Conservation (phyloP, 2,797 vertebrate genomes). For the Macrochelys suwanniensis region DNA sequence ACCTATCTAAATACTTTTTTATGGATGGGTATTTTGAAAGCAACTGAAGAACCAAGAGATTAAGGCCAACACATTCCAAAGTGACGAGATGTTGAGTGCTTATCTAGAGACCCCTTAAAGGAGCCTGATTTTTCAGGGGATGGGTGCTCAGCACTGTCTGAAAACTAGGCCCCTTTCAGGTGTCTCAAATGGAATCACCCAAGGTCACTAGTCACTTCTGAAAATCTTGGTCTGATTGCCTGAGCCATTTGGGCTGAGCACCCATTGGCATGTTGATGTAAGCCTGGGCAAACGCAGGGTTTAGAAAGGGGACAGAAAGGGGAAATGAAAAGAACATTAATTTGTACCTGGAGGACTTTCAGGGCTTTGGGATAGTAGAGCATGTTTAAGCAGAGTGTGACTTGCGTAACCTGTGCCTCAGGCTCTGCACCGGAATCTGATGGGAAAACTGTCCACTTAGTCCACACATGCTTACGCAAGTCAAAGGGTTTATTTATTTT, state of each 20-base stretch:
- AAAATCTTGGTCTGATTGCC: not conserved
- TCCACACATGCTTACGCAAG: not conserved
- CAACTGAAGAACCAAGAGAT: not conserved
- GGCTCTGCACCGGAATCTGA: rapidly evolving
- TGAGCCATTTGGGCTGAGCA: not conserved
- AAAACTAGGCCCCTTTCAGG: not conserved
- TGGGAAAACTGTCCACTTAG: not conserved
- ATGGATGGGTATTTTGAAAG: not conserved
- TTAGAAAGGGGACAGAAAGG: not conserved
- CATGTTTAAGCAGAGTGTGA: slow-evolving; percentile 3
- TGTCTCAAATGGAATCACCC: not conserved
- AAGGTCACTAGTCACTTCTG: not conserved
- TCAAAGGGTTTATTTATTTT: not conserved
- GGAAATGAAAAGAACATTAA: not conserved
- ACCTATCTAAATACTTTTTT: not conserved
- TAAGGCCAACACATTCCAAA: not conserved
- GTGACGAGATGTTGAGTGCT: not conserved
- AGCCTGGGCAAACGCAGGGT: not conserved
- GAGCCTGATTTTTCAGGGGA: not conserved
- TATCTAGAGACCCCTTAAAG: not conserved
- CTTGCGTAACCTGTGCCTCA: not conserved
- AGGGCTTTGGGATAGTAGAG: not conserved
- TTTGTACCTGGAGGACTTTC: not conserved
- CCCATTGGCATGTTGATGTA: not conserved
- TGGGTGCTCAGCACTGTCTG: no score